Base-by-base conservation (phyloP, 2,888 invertebrate genomes). In the Melanchra persicariae region DNA sequence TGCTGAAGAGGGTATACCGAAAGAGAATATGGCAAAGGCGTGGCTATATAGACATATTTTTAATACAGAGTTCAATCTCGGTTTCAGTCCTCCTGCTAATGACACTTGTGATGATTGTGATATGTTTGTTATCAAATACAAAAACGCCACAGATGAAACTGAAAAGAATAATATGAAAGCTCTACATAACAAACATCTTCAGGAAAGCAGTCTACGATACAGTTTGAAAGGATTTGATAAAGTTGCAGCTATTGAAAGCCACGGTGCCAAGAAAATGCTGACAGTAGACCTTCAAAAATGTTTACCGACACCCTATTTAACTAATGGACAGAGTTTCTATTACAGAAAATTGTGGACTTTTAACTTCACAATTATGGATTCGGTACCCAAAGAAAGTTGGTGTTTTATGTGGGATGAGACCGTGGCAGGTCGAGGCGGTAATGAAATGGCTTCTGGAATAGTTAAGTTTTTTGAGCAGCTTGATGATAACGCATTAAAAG, bases 371-470 rank as follows among this genome's bases (percentile, higher is more conserved):
- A 52, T 68, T 43, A 60, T 61, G 52, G 67, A 68, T 49, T 61
- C 61, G 5, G 61, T 60, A 6, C 22, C 54, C 30, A 34, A 68
- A 49, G 45, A 60, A 51, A 68, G 68, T 40, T 54, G 54, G 60
- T 68, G 54, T 51, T 60, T 60, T 60, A 58, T 70, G 58, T 63
- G 69, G 69, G 57, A 62, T 51, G 51, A 70, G 49, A 49, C 30
- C 19, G 47, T 58, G 47, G 57, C 70, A 62, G 70, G 63, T 1
- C 61, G 52, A 15, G 69, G 69, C 15, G 69, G 69, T 6, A 70
- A 69, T 51, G 69, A 69, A 49, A 62, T 70, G 37, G 62, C 52
- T 15, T 70, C 63, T 22, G 62, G 70, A 55, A 63, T 63, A 63
- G 40, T 43, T 45, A 70, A 58, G 24, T 70, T 26, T 64, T 64